Base-by-base conservation (phyloP, 2,113 vertebrate genomes). In the Eupsittula cactorum region DNA sequence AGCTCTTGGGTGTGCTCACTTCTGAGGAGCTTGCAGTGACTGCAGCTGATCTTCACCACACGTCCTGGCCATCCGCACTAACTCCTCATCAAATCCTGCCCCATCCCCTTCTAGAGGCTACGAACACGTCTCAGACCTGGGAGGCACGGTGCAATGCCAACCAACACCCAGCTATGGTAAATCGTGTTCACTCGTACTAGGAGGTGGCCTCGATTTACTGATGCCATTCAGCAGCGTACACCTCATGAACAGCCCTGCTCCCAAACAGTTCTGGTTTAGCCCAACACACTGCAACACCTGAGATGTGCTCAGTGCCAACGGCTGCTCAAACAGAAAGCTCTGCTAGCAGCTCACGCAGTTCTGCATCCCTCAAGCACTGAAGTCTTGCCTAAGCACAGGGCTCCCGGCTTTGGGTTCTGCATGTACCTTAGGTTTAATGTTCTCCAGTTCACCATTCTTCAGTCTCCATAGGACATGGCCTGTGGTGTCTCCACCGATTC, bases 361-460 rank as follows among this genome's bases (percentile, higher is more conserved):
- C 62, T 27, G 23, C 39, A 5, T 31, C n/a, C 3, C 23, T 4
- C 24, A 2, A 23, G 49, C 28, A 2, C 37, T 9, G 19, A 23
- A 2, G 8, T 4, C 46, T 47, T n/a, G 6, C 6, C 33, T 11
- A 11, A 70, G 67, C 78, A 13, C 35, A 24, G 41, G 64, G 42
- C 60, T 82, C 49, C 52, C 46, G 1, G 6, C 5, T 20, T 5
- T 9, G 76, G 28, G 31, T 35, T 52, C 79, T 39, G 47, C 68
- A 55, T 25, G 15, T 97, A 99, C 99, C 98, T 99, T 99, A 78
- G 99, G 99, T 57, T 99, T 98, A 94, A 99, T 99, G 97, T 99
- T 99, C 88, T 99, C 98, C 97, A 99, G 98, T 95, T 99, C 99
- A 55, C 99, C 99, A 5, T 99, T 99, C 98, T 99, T 99, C 94